A percentile compares a stretch with the other conserved stretches of the same genome.
Evolutionary conservation across 2,888 invertebrate genomes (phyloP).

Genomic region (Fabriciana adippe): DNA sequence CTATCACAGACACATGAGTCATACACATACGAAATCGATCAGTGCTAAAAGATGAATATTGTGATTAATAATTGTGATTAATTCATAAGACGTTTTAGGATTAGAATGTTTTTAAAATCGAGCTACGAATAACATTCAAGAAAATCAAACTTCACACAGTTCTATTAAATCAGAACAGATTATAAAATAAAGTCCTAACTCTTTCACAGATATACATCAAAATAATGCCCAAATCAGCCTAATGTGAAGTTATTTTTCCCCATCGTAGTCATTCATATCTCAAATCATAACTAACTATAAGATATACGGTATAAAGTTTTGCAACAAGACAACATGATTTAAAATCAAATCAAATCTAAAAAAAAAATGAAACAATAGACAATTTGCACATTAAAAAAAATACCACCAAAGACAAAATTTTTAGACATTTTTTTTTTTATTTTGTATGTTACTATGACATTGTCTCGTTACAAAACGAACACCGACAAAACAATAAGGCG

Average conservation of each 20-base stretch:
- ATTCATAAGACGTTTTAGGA: slow-evolving; percentile 68
- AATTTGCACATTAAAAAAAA: not conserved
- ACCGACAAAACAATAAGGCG: slow-evolving; percentile 35
- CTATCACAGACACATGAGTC: slow-evolving; percentile 80
- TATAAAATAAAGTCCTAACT: not conserved
- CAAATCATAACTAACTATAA: slow-evolving; percentile 31
- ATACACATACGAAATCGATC: slow-evolving; percentile 65
- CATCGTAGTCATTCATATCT: slow-evolving; percentile 29
- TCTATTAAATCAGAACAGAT: too few species aligned
- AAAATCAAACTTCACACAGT: too few species aligned
- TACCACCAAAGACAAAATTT: not conserved
- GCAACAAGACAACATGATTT: slow-evolving; percentile 19
- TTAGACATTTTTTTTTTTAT: not conserved
- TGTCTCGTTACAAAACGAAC: slow-evolving; percentile 2
- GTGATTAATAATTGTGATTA: slow-evolving; percentile 48
- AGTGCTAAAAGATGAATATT: slow-evolving; percentile 57
- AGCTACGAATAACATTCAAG: slow-evolving; percentile 46
- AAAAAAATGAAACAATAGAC: not conserved
- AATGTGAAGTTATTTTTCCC: not conserved
- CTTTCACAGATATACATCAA: not conserved
- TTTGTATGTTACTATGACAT: not conserved
- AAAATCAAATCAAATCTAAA: slow-evolving; percentile 2
- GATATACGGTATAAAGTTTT: slow-evolving; percentile 30
- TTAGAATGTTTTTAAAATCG: slow-evolving; percentile 40
- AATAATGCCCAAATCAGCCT: not conserved